Conservation (phyloP, 2,797 vertebrate species). For the Enteromius paludinosus region DNA sequence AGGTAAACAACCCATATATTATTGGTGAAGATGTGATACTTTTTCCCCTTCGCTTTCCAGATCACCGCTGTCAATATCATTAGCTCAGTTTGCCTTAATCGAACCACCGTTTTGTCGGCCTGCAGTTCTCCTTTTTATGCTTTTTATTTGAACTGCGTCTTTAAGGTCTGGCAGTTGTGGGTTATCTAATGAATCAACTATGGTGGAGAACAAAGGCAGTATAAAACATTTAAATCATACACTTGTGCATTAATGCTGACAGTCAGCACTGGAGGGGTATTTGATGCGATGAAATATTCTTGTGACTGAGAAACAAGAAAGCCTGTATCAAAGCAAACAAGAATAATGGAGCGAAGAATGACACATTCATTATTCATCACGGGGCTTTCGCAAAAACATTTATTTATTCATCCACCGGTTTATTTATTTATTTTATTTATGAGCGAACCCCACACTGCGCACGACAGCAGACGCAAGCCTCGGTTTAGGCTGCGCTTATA, state of each 20-base stretch:
- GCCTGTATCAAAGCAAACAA: slow-evolving; percentile 68
- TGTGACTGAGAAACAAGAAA: slow-evolving; percentile 60
- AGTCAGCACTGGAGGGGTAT: slow-evolving; percentile 66
- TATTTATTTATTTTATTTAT: slow-evolving; percentile 65
- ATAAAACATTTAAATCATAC: slow-evolving; percentile 62
- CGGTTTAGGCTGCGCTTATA: slow-evolving; percentile 43
- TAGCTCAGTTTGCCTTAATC: slow-evolving; percentile 31
- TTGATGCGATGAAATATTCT: slow-evolving; percentile 65
- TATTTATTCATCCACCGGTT: slow-evolving; percentile 63
- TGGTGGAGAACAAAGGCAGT: slow-evolving; percentile 55
- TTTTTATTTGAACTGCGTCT: slow-evolving; percentile 52
- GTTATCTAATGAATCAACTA: slow-evolving; percentile 60
- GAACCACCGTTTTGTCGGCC: slow-evolving; percentile 9
- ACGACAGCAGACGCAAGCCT: slow-evolving; percentile 33
- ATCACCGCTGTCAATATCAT: background rate
- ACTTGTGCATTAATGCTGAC: slow-evolving; percentile 68
- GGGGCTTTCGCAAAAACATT: slow-evolving; percentile 66
- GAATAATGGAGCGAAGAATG: slow-evolving; percentile 70
- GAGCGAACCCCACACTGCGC: slow-evolving; percentile 40
- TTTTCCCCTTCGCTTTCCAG: background rate
- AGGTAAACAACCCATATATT: background rate
- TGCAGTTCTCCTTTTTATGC: slow-evolving; percentile 33
- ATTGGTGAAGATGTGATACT: background rate
- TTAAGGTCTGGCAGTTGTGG: slow-evolving; percentile 48
- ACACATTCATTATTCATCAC: slow-evolving; percentile 72